Evolutionary conservation across 2,888 invertebrate species (phyloP), one percentile per base, ranked within the genome.

Genomic region (Torymus tubicola): DNA sequence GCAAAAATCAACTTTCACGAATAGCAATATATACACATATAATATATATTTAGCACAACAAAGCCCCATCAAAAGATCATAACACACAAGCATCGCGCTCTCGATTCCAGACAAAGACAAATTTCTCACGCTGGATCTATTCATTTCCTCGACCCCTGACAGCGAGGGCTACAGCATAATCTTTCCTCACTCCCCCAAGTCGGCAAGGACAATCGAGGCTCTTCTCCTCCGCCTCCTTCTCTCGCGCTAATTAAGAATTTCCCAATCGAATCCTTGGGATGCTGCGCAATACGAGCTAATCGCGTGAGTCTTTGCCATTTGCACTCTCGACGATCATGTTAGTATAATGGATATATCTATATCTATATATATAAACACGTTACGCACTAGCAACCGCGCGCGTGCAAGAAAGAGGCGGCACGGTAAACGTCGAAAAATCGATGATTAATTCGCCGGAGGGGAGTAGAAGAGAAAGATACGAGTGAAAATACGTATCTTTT

Each of bases 361-460:
- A 2, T 21, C 1, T 21, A 73, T 14, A 61, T 50, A 71, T 2
- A 18, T 52, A 65, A 55, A 78, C 73, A 73, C 78, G 68, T 42
- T 42, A 8, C 8, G 10, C 8, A 42, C 42, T 42, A 42, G 63
- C 60, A 55, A 60, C 12, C 14, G 64, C 21, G 53, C 16, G 58
- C 60, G 52, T n/a, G 67, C 24, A 24, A n/a, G 21, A 8, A 31
- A 42, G 57, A 57, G 73, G 69, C 53, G 50, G 53, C 42, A 5
- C 42, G 57, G 42, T 52, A 61, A 81, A 69, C 50, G 64, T 72
- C 78, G 81, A 78, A 74, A 69, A 69, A 71, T 81, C 69, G 67
- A 75, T 81, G 74, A 78, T 78, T 78, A 74, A 78, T 81, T 73
- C 14, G 13, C 68, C 63, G 55, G 42, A 2, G 65, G 21, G 70